Conservation (phyloP, 2,888 invertebrate species). For the Uloborus plumipes region DNA sequence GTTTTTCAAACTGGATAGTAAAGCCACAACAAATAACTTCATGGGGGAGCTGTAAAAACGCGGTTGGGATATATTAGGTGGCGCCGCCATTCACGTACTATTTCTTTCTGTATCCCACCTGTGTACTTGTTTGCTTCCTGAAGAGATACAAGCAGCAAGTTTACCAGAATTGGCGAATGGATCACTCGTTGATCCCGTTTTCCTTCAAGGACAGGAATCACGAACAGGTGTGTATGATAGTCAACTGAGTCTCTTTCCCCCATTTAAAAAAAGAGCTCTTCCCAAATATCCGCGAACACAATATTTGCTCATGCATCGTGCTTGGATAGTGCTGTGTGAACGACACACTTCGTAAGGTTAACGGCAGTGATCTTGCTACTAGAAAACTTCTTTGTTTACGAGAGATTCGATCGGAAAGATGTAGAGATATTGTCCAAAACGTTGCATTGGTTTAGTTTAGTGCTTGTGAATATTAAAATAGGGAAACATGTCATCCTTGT, state of each 20-base stretch:
- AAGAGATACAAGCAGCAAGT: slow-evolving; percentile 13
- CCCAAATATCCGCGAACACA: slow-evolving; percentile 8
- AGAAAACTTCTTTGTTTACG: no score
- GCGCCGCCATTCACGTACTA: slow-evolving; percentile 43
- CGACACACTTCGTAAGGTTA: not conserved
- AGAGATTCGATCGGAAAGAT: no score
- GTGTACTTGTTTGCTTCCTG: slow-evolving; percentile 10
- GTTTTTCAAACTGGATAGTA: slow-evolving; percentile 49
- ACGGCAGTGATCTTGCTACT: not conserved
- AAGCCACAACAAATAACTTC: slow-evolving; percentile 57
- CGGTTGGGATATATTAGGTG: slow-evolving; percentile 43
- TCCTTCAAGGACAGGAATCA: not conserved
- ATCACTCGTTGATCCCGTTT: slow-evolving; percentile 5
- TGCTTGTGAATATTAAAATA: not conserved
- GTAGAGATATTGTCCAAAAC: not conserved
- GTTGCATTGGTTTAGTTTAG: not conserved
- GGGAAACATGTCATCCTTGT: not conserved
- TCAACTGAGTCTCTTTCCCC: not conserved
- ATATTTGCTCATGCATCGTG: slow-evolving; percentile 16
- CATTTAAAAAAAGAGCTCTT: not conserved
- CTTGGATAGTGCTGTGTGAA: not conserved
- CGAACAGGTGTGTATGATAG: slow-evolving; percentile 27
- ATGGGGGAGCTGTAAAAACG: slow-evolving; percentile 59
- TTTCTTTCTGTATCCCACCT: slow-evolving; percentile 27
- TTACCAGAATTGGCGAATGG: slow-evolving; percentile 56